These are phyloP conservation scores for Drosophila sordidula DNA, from an alignment of 2,888 invertebrate genomes.

Conservation along the genomic window DNA sequence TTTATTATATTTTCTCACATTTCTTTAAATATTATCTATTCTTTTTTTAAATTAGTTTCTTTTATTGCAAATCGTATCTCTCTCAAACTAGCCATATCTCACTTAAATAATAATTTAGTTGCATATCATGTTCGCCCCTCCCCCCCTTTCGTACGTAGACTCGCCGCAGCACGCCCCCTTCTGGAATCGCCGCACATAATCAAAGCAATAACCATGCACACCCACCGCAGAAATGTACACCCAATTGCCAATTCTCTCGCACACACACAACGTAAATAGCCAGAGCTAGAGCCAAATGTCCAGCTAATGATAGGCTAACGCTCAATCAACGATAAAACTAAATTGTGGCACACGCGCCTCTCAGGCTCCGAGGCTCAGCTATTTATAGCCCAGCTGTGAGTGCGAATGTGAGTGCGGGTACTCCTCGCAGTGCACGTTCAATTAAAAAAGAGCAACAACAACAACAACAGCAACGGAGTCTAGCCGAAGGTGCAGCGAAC, in stretches of 20 bases:
- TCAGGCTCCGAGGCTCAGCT: conserved; percentile 49
- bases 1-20: too few relatives aligned
- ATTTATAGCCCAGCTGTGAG: conserved; percentile 57
- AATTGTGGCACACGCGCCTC: conserved; percentile 75
- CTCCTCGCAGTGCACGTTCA: conserved; percentile 58
- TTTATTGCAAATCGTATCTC: background rate
- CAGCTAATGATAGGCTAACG: conserved; percentile 78
- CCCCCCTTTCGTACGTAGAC: background rate
- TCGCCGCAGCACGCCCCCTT: conserved; percentile 2
- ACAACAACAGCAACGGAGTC: conserved; percentile 43
- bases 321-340: conserved; percentile 78
- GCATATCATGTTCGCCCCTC: conserved; percentile 12
- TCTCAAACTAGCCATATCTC: background rate
- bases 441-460: conserved; percentile 42
- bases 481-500: conserved; percentile 63
- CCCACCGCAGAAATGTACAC: conserved; percentile 35
- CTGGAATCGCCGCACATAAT: conserved; percentile 30
- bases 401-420: conserved; percentile 39
- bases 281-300: conserved; percentile 57
- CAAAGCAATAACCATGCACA: conserved; percentile 30
- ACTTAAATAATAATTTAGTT: conserved; percentile 4
- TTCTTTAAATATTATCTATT: too few relatives aligned
- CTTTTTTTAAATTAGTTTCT: background rate
- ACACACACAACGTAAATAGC: conserved; percentile 36
- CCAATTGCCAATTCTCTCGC: conserved; percentile 39